Base-by-base conservation (phyloP, 2,113 vertebrate species). In the Notothenia rossii region DNA sequence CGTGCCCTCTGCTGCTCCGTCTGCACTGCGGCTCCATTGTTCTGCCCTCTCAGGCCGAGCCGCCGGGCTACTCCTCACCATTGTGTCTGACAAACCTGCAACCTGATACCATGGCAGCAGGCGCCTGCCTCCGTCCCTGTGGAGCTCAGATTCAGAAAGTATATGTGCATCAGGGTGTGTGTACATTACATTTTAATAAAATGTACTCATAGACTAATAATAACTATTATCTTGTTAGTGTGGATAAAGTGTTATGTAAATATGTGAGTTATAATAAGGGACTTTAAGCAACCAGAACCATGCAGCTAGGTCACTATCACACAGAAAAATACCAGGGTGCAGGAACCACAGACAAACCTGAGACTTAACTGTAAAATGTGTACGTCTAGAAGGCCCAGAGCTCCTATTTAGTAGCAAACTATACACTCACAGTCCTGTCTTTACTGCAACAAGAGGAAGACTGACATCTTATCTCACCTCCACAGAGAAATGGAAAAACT, bases 11-110 rank as follows among this genome's bases (percentile, higher is more conserved):
- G 84, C 86, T 85, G 81, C 84, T 84, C 85, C 72, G 71, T 73
- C 88, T 88, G 86, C 86, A 86, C 83, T 87, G 88, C 77, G 72
- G 85, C 88, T 86, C 88, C 88, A 94, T 94, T 94, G 93, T 95
- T 93, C 87, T 75, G 87, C 84, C 84, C 84, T 88, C 83, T 87
- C 84, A 80, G 81, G 82, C 84, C 72, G 43, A 77, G 77, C 85
- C 76, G 79, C 51, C 4, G 77, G 83, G 89, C 90, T 83, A 92
- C 89, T 93, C 92, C 90, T 90, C 86, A 88, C 88, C 85, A 90
- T 92, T 90, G 89, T 94, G 87, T 91, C 79, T 86, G 76, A 83
- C 86, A 91, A 77, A 92, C 87, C 85, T 86, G 89, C 79, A 89
- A 93, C 83, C 76, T 83, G 85, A 93, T 83, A 91, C 86, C 70